phyloP scores from a whole-genome alignment of 2,797 vertebrate species.

The Yasuhikotakia modesta region DNA sequence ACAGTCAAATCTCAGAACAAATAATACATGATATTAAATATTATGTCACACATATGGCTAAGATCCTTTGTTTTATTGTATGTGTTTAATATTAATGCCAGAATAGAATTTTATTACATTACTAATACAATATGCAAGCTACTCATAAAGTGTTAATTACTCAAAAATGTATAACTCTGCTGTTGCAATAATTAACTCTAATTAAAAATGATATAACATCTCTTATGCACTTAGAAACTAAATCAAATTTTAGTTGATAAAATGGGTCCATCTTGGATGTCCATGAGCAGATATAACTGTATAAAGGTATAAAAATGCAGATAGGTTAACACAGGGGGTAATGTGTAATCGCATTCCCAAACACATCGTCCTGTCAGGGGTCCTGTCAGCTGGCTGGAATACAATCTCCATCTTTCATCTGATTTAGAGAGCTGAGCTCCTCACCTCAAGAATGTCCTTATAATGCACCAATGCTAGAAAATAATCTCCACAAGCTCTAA shows the following conservation, averaged over 20 bases:
- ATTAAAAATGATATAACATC: slow-evolving; percentile 44
- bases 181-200: slow-evolving; percentile 20
- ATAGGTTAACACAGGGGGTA: slow-evolving; percentile 68
- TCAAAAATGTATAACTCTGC: slow-evolving; percentile 36
- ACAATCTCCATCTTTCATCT: slow-evolving; percentile 75
- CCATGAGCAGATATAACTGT: slow-evolving; percentile 56
- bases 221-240: slow-evolving; percentile 49
- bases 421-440: slow-evolving; percentile 71
- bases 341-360: slow-evolving; percentile 76
- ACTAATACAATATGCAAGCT: slow-evolving; percentile 22
- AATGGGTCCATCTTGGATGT: slow-evolving; percentile 64
- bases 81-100: not conserved
- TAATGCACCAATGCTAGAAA: slow-evolving; percentile 76
- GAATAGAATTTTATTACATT: slow-evolving; percentile 9
- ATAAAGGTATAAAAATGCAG: slow-evolving; percentile 74
- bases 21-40: no score
- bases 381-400: slow-evolving; percentile 71
- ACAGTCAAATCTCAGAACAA: no score
- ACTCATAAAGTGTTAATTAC: slow-evolving; percentile 50
- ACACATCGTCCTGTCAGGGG: slow-evolving; percentile 76
- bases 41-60: not conserved
- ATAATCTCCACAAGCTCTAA: slow-evolving; percentile 56
- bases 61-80: not conserved
- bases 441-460: slow-evolving; percentile 75
- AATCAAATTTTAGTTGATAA: slow-evolving; percentile 65